phyloP scores from a whole-genome alignment of 2,797 vertebrate species.

The Centropyge bicolor region DNA sequence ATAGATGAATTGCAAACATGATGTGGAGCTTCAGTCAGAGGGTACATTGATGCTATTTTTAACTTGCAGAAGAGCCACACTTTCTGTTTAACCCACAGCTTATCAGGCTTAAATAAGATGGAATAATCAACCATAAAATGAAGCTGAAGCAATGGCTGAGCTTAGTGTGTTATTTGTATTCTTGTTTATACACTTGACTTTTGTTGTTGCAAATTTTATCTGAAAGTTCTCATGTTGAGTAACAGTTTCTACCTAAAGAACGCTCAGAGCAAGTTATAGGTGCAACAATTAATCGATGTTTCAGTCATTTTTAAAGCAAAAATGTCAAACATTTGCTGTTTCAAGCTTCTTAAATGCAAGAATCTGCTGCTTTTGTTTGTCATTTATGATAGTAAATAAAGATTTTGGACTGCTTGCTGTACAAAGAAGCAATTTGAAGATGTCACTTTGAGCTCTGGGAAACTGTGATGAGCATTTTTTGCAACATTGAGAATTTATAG shows the following conservation, averaged over 20 bases:
- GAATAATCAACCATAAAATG: neutral
- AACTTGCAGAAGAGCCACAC: neutral
- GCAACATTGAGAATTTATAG: too few relatives aligned
- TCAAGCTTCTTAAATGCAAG: too few relatives aligned
- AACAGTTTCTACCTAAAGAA: neutral
- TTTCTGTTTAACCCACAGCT: neutral
- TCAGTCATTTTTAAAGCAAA: too few relatives aligned
- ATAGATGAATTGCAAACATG: neutral
- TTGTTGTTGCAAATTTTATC: neutral
- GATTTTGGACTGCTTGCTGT: too few relatives aligned
- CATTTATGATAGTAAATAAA: too few relatives aligned
- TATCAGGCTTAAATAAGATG: neutral
- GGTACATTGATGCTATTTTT: neutral
- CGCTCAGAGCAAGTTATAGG: neutral
- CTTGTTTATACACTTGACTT: neutral
- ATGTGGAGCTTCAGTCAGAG: neutral
- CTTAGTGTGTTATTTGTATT: neutral
- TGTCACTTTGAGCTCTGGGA: too few relatives aligned
- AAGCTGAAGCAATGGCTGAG: neutral
- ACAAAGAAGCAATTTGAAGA: too few relatives aligned
- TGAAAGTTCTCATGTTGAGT: neutral
- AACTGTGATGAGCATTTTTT: too few relatives aligned
- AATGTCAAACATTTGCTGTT: too few relatives aligned
- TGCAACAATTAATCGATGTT: too few relatives aligned
- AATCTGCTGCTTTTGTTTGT: too few relatives aligned